Conservation (phyloP, 1,140 invertebrate species). For the Condylostylus longicornis region DNA sequence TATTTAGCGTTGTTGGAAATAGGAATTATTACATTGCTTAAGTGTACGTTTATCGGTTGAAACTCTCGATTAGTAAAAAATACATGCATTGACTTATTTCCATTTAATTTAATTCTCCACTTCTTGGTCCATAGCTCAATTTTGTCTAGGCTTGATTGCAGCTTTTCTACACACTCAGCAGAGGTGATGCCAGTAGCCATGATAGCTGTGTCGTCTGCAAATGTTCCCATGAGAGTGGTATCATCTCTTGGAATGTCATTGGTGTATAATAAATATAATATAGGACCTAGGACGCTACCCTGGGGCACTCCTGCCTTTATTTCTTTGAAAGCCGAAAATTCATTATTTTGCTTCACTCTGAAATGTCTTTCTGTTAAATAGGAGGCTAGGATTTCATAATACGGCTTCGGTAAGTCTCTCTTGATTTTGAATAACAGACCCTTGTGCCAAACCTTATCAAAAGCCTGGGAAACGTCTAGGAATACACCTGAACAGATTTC, state of each 20-base stretch:
- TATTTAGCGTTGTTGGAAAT: no score
- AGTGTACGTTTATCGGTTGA: no score
- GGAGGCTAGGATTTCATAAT: constrained; percentile 10
- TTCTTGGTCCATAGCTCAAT: no score
- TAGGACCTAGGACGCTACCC: constrained; percentile 11
- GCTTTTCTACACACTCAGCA: no score
- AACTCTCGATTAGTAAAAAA: no score
- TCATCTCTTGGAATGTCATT: constrained; percentile 10
- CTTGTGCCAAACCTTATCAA: constrained; percentile 21
- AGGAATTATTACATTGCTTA: no score
- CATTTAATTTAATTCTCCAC: no score
- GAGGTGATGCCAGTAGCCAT: no score
- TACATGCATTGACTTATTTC: no score
- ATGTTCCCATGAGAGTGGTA: constrained; percentile 7
- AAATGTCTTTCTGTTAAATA: constrained; percentile 16
- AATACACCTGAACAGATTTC: constrained; percentile 16
- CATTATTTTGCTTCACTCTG: constrained; percentile 9
- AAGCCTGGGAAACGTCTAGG: constrained; percentile 19
- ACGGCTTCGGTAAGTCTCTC: constrained; percentile 3
- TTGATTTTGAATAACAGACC: constrained; percentile 14
- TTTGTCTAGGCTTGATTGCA: no score
- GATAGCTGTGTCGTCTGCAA: constrained; percentile 16
- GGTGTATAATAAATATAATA: constrained; percentile 13
- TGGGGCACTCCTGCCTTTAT: constrained; percentile 11
- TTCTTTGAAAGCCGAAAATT: constrained; percentile 4